A percentile compares a stretch with the other conserved stretches of the same genome.
Conservation (phyloP, 1,140 invertebrate genomes). For the Zeugodacus cucurbitae region DNA sequence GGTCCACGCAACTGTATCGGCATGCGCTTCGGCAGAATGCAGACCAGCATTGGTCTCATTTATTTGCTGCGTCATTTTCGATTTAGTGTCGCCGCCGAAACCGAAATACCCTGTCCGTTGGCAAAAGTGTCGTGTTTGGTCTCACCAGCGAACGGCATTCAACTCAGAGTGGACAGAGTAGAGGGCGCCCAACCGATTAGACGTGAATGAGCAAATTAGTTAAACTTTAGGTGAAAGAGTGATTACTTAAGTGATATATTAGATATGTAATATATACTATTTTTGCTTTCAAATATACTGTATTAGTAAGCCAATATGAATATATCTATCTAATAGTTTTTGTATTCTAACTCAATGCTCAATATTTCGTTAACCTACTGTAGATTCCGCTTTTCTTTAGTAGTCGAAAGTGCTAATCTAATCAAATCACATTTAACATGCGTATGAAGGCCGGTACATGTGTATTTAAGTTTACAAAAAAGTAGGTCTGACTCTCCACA, state of each 20-base stretch:
- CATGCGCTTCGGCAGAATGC: conserved; percentile 56
- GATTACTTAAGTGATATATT: background rate
- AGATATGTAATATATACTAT: background rate
- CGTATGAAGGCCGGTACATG: too few relatives aligned
- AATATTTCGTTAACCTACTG: background rate
- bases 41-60: conserved; percentile 53
- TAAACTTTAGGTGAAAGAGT: background rate
- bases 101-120: conserved; percentile 40
- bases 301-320: background rate
- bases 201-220: background rate
- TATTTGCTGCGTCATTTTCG: conserved; percentile 53
- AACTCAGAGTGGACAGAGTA: conserved; percentile 37
- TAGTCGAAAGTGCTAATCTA: background rate
- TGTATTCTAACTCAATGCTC: too few relatives aligned
- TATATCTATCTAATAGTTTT: too few relatives aligned
- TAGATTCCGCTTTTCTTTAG: background rate
- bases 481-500: background rate
- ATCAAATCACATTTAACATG: background rate
- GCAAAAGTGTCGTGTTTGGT: conserved; percentile 5
- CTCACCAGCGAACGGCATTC: background rate
- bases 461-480: too few relatives aligned
- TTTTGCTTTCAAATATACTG: background rate
- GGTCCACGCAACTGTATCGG: conserved; percentile 75
- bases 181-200: background rate
- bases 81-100: conserved; percentile 58